phyloP scores from a whole-genome alignment of 2,113 vertebrate genomes.

The Colinus virginianus region DNA sequence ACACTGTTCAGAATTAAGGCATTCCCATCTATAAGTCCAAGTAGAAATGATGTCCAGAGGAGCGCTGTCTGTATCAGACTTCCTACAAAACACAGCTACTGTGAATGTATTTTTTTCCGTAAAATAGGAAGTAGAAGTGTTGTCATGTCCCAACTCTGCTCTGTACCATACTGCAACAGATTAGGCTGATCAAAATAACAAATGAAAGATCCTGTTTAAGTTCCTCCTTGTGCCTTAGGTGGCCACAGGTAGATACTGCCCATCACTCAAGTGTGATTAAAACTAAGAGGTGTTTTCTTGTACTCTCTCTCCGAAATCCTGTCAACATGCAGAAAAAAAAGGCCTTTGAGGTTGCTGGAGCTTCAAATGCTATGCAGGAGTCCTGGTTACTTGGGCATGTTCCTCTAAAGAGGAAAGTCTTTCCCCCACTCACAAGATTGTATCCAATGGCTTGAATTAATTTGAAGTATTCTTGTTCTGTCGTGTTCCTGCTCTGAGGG shows the following conservation, averaged over 20 bases:
- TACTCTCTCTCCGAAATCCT: not conserved
- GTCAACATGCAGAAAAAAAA: not conserved
- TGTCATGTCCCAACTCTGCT: not conserved
- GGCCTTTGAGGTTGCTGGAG: not conserved
- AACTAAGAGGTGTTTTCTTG: not conserved
- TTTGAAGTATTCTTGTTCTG: not conserved
- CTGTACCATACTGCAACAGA: not conserved
- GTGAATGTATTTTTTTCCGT: not conserved
- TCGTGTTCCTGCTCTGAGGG: not conserved
- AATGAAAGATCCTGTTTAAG: not conserved
- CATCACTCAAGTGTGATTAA: not conserved
- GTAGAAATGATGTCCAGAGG: accelerated
- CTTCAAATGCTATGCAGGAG: not conserved
- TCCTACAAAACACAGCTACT: not conserved
- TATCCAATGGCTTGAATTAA: not conserved
- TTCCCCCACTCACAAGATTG: not conserved
- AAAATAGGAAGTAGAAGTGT: not conserved
- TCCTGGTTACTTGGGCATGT: not conserved
- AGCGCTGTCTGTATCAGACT: not conserved
- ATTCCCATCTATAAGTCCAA: not conserved
- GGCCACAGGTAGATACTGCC: not conserved
- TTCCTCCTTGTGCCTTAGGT: not conserved
- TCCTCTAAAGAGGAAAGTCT: not conserved
- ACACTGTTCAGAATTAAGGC: not conserved
- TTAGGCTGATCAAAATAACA: not conserved